Evolutionary conservation across 1,140 invertebrate genomes (phyloP).

Genomic region (Thalassaphorura encarpata): DNA sequence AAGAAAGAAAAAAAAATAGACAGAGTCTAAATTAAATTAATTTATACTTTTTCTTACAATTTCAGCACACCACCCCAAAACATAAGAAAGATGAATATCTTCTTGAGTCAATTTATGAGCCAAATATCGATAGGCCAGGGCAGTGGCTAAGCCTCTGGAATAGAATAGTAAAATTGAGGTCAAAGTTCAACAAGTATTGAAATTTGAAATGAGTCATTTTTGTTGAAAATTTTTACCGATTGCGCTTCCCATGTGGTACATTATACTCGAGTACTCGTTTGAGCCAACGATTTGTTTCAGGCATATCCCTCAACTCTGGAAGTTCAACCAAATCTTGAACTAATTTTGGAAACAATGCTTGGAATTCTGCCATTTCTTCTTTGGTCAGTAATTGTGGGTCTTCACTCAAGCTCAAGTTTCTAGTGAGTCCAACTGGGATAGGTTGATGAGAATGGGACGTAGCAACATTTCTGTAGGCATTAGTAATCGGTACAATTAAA

Average conservation of each 20-base stretch:
- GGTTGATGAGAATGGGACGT: too few species aligned
- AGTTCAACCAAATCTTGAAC: constrained; percentile 60
- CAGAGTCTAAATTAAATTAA: not conserved
- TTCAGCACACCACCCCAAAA: constrained; percentile 90
- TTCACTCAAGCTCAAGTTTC: too few species aligned
- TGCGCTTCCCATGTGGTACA: constrained; percentile 59
- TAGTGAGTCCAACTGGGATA: too few species aligned
- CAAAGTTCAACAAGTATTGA: too few species aligned
- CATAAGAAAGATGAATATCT: constrained; percentile 63
- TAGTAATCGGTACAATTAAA: too few species aligned
- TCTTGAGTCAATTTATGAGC: constrained; percentile 54
- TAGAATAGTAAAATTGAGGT: too few species aligned
- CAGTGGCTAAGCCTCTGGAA: constrained; percentile 66
- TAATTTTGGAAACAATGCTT: constrained; percentile 74
- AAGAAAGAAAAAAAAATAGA: too few species aligned
- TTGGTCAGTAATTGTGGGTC: constrained; percentile 39
- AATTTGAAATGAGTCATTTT: too few species aligned
- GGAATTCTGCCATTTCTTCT: constrained; percentile 73
- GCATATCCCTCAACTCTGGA: constrained; percentile 33
- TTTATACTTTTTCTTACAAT: constrained; percentile 51
- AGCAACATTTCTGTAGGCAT: too few species aligned
- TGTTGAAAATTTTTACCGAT: too few species aligned
- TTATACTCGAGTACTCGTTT: constrained; percentile 64
- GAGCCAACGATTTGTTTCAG: constrained; percentile 27
- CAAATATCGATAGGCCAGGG: constrained; percentile 69